Percentiles rank a stretch among this genome's conserved stretches.
Conservation (phyloP, 2,797 vertebrate species). For the Otolemur crassicaudatus region DNA sequence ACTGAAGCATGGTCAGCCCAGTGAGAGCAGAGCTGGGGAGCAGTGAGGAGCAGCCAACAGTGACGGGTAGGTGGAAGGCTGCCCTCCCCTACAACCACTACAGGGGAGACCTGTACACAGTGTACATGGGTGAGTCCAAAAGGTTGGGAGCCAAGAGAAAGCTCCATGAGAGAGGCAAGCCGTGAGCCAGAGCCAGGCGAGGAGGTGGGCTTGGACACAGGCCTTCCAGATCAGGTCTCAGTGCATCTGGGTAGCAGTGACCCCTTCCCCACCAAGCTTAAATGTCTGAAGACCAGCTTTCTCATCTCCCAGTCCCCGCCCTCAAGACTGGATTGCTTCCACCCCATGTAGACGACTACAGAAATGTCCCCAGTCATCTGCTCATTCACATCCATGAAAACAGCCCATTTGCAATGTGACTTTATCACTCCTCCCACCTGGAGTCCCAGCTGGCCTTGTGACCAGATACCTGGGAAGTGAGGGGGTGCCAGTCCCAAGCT, state of each 20-base stretch:
- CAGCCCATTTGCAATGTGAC: not conserved
- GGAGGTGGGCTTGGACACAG: no score
- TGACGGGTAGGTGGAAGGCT: not conserved
- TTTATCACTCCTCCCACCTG: not conserved
- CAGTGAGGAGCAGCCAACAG: not conserved
- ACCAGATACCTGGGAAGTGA: not conserved
- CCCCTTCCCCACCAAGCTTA: not conserved
- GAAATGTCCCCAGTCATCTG: not conserved
- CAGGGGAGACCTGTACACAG: fast-evolving
- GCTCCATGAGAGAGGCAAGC: fast-evolving
- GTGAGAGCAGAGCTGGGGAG: not conserved
- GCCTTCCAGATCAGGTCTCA: not conserved
- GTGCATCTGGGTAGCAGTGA: fast-evolving
- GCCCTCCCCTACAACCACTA: not conserved
- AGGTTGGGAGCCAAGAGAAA: not conserved
- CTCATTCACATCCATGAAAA: not conserved
- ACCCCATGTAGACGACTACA: fast-evolving
- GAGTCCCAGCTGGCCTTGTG: not conserved
- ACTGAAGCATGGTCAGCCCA: not conserved
- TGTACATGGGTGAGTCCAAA: fast-evolving
- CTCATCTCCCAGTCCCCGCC: not conserved
- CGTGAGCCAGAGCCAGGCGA: not conserved
- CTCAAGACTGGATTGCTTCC: not conserved
- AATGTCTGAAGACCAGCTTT: not conserved
- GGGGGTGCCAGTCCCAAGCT: not conserved